Evolutionary conservation across 2,797 vertebrate species (phyloP).

Genomic region (Rhinatrema bivittatum): DNA sequence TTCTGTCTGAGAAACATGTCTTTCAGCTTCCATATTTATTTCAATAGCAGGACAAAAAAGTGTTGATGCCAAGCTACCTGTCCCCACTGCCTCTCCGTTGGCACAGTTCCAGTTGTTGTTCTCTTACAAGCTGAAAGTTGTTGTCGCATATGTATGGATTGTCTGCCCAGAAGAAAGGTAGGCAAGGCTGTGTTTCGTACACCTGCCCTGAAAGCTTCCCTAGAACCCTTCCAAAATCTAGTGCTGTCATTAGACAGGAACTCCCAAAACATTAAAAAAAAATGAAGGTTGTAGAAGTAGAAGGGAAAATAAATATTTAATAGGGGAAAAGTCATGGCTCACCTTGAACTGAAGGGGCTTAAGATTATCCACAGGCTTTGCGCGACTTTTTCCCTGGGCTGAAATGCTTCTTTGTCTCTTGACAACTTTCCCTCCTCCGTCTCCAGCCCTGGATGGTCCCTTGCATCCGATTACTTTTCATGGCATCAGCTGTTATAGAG

Average conservation of each 20-base stretch:
- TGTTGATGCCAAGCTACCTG: not conserved
- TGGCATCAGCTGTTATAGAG: too few relatives aligned
- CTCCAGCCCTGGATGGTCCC: not conserved
- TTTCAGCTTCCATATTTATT: not conserved
- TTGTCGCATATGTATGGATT: too few relatives aligned
- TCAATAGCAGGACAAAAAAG: not conserved
- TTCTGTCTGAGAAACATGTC: not conserved
- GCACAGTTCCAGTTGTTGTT: not conserved
- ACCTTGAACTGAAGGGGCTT: not conserved
- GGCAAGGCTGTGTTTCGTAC: not conserved
- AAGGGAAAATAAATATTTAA: not conserved
- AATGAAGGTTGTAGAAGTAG: not conserved
- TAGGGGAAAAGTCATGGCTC: too few relatives aligned
- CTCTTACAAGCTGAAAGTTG: too few relatives aligned
- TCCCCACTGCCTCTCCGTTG: not conserved
- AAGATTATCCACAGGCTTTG: accelerated
- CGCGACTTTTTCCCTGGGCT: not conserved
- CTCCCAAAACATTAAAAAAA: not conserved
- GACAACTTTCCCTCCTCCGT: not conserved
- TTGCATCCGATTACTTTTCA: too few relatives aligned
- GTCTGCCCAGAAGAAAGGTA: not conserved
- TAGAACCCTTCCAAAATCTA: not conserved
- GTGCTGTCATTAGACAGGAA: not conserved
- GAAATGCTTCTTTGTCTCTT: not conserved
- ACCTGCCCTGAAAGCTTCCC: not conserved